Evolutionary conservation across 1,140 invertebrate genomes (phyloP), one percentile per base, ranked within the genome.

Genomic region (Zaprionus lachaisei): DNA sequence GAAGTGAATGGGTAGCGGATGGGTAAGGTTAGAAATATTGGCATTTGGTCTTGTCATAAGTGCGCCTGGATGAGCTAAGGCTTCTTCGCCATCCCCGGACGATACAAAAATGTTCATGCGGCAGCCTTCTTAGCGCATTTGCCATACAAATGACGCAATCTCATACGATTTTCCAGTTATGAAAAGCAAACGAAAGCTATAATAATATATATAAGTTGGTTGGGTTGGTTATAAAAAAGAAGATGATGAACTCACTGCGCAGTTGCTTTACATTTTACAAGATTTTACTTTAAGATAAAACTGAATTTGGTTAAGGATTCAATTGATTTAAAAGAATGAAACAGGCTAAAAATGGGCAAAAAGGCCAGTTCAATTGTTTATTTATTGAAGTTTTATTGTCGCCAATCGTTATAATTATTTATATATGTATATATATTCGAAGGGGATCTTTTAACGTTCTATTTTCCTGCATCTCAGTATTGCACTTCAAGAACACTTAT

Each of bases 61-160:
- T 80, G 72, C 72, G 79, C 77, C 61, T 80, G 72, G 73, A 44
- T 80, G 63, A 77, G 28, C 79, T 77, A n/a, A n/a, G 41, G n/a
- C 41, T 47, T 44, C 6, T 9, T 6, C n/a, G 6, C 3, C 5
- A 5, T 44, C 15, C 38, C 37, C 28, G 37, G n/a, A 28, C 15
- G 4, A 58, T 15, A 51, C 17, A 34, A 12, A 41, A 47, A 47
- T 38, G 12, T 38, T 38, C 34, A 14, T 44, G 28, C 28, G 28
- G 28, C 28, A 31, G 28, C 28, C 28, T 31, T 31, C 24, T 17
- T 4, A 15, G 51, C 24, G 51, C 37, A 41, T 41, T 41, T n/a
- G 38, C 38, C 12, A n/a, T n/a, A 41, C 12, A 41, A 28, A 56
- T 63, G 51, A 64, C 28, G 61, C 61, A 26, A 37, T 54, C 4